Evolutionary conservation across 2,888 invertebrate genomes (phyloP).

Genomic region (Temnothorax rugatulus): DNA sequence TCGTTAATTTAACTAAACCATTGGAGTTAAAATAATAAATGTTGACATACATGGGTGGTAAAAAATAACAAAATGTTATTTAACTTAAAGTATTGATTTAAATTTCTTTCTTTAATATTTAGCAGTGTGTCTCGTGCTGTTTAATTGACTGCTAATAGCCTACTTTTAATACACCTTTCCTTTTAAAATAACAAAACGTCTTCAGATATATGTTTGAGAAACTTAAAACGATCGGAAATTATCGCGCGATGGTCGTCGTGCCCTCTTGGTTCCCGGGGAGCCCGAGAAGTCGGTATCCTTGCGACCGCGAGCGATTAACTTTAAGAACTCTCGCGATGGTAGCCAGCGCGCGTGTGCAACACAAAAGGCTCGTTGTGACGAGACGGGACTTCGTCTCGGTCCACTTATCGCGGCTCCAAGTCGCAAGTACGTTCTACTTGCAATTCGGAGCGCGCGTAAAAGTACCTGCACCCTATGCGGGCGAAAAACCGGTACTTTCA

Average conservation of each 20-base stretch:
- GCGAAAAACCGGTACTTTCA: constrained; percentile 55
- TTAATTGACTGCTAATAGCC: background rate
- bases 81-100: no score
- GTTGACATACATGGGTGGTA: no score
- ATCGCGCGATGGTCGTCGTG: background rate
- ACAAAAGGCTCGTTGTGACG: constrained; percentile 76
- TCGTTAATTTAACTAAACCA: no score
- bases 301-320: constrained; percentile 40
- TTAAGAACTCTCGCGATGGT: constrained; percentile 47
- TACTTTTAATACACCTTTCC: background rate
- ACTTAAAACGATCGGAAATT: background rate
- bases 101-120: no score
- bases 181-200: background rate
- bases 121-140: background rate
- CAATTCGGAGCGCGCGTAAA: constrained; percentile 72
- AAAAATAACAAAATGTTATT: no score
- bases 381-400: constrained; percentile 78
- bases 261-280: background rate
- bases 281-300: background rate
- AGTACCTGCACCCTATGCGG: constrained; percentile 39
- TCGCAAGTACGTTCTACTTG: constrained; percentile 72
- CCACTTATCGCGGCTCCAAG: constrained; percentile 78
- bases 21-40: no score
- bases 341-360: constrained; percentile 11
- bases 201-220: background rate